phyloP scores from a whole-genome alignment of 53 echinoderm and acorn worm genomes.

The Pentamera pediparva region DNA sequence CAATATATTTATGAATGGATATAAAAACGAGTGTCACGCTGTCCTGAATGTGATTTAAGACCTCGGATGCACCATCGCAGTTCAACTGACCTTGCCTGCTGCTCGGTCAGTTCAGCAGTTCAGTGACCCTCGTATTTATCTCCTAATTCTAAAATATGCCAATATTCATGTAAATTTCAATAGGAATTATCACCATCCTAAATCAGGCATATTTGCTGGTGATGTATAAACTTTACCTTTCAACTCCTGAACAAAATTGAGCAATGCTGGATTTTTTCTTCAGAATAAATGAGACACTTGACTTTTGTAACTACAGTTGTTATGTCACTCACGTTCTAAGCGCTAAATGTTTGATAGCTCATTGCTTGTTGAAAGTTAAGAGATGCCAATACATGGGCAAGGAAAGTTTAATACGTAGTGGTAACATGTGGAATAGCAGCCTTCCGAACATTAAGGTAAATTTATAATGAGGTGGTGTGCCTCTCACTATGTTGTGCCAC shows the following conservation, averaged over 20 bases:
- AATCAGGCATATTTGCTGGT: neutral
- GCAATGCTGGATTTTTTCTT: neutral
- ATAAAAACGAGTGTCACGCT: too few species aligned
- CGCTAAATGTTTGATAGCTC: neutral
- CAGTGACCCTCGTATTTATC: too few species aligned
- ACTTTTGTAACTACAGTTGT: neutral
- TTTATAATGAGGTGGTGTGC: neutral
- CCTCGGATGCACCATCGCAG: too few species aligned
- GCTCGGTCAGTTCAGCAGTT: too few species aligned
- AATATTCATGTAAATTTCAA: neutral
- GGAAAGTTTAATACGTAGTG: neutral
- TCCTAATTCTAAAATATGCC: neutral
- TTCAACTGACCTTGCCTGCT: too few species aligned
- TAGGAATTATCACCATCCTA: neutral
- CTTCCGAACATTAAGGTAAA: neutral
- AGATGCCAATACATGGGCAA: neutral
- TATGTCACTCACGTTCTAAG: neutral
- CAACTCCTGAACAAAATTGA: neutral
- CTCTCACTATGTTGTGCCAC: neutral
- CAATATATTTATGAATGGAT: too few species aligned
- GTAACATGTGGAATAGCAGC: neutral
- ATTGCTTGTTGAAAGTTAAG: neutral
- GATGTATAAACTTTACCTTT: neutral
- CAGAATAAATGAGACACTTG: neutral
- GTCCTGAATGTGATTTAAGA: too few species aligned